Base-by-base conservation (phyloP, 2,113 vertebrate species). In the Numida meleagris region DNA sequence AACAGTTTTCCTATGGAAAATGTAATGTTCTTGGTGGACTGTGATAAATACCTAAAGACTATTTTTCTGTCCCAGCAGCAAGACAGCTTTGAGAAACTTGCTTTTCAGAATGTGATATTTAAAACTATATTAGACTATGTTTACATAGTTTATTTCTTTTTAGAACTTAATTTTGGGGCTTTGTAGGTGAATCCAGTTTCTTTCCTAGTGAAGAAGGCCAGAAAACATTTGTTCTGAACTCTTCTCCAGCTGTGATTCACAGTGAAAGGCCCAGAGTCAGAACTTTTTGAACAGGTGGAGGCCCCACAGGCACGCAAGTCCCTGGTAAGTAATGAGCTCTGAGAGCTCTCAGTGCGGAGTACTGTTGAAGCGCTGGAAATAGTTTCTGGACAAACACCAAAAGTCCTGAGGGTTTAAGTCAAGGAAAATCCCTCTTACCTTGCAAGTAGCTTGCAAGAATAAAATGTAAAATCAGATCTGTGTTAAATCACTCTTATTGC, bases 371-470 rank as follows among this genome's bases (percentile, higher is more conserved):
- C 67, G 33, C 53, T 94, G 36, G 4, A 62, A 95, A 90, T 38
- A 84, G 1, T 33, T 78, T 15, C 77, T 94, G 91, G 88, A 58
- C 48, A 43, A 73, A 33, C 23, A 71, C 70, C 79, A 94, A 80
- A 81, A 96, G 63, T 81, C 46, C 63, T 57, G 45, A n/a, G 45
- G 8, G 43, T 18, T 95, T 57, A 84, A 79, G 58, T 89, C 58
- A 79, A 79, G 66, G 91, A 89, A 93, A 96, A 87, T 67, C 62
- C 85, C 67, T 91, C 53, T 86, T 43, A 61, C n/a, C 29, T 43
- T 88, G 84, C 45, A 61, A 79, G 43, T 24, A 24, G 14, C 53
- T 70, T 53, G 27, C 34, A 77, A 59, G 46, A 82, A 59, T 79
- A 48, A 53, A 82, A 57, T 55, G 57, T 70, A 18, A 40, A 85